Conservation (phyloP, 2,888 invertebrate species). For the Sturmia bella region DNA sequence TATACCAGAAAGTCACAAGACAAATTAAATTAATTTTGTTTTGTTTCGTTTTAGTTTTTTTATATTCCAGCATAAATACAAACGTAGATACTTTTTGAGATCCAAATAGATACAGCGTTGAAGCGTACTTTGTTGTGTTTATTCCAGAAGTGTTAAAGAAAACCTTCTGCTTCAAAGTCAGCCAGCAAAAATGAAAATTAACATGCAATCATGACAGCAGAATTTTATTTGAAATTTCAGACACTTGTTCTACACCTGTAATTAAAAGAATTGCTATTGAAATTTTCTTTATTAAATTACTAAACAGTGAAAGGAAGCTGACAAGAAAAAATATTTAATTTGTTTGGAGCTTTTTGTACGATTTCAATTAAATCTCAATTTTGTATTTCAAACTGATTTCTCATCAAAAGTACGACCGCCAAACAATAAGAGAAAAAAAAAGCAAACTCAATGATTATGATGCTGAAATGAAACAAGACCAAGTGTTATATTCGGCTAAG, state of each 20-base stretch:
- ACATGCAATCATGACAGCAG: conserved; percentile 53
- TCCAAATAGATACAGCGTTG: too few relatives aligned
- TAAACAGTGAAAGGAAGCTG: conserved; percentile 2
- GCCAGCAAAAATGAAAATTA: not conserved
- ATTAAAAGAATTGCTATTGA: conserved; percentile 40
- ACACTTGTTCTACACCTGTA: conserved; percentile 45
- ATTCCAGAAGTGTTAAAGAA: conserved; percentile 27
- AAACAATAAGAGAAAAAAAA: too few relatives aligned
- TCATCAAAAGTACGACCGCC: conserved; percentile 49
- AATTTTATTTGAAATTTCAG: conserved; percentile 33
- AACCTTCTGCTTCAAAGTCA: conserved; percentile 5
- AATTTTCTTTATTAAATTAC: conserved; percentile 27
- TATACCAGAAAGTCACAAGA: conserved; percentile 47
- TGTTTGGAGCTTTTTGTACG: not conserved
- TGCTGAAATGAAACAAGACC: too few relatives aligned
- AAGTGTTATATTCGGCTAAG: too few relatives aligned
- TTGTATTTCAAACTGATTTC: conserved; percentile 38
- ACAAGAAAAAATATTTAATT: conserved; percentile 4
- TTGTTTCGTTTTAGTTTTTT: not conserved
- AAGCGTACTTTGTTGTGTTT: conserved; percentile 35
- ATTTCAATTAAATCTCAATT: conserved; percentile 47
- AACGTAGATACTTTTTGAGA: not conserved
- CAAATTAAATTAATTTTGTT: conserved; percentile 19
- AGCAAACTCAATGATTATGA: too few relatives aligned
- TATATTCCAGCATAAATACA: not conserved